Evolutionary conservation across 2,888 invertebrate genomes (phyloP).

Genomic region (Frankliniella fusca): DNA sequence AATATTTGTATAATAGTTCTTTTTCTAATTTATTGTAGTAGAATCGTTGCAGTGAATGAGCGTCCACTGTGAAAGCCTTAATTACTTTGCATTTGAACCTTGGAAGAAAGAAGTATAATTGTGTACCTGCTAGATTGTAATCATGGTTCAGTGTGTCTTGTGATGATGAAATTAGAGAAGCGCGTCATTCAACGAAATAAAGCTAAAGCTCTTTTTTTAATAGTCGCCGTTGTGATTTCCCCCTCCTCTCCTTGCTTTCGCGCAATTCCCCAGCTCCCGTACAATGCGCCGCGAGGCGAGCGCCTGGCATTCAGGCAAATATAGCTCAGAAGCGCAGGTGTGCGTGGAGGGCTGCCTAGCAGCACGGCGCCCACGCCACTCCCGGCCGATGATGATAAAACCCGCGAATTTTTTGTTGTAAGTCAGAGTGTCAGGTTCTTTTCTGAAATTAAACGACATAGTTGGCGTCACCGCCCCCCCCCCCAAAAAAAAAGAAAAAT

Average conservation of each 20-base stretch:
- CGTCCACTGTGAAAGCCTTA: constrained; percentile 24
- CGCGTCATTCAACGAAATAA: constrained; percentile 23
- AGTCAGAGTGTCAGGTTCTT: too few species aligned
- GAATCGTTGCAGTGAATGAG: constrained; percentile 14
- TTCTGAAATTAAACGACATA: too few species aligned
- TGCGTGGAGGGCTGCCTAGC: background rate
- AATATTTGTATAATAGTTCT: background rate
- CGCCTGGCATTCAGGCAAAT: background rate
- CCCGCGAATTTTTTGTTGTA: too few species aligned
- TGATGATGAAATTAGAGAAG: constrained; percentile 1
- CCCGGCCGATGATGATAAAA: too few species aligned
- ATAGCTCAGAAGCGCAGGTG: background rate
- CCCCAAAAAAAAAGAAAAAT: too few species aligned
- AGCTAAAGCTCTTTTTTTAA: constrained; percentile 11
- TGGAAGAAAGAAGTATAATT: constrained; percentile 18
- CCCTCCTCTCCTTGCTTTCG: background rate
- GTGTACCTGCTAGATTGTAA: constrained; percentile 26
- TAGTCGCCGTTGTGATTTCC: background rate
- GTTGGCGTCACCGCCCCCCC: too few species aligned
- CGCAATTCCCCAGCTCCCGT: background rate
- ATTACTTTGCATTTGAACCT: constrained; percentile 23
- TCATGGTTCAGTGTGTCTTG: constrained; percentile 16
- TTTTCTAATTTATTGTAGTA: constrained; percentile 23
- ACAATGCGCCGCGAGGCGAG: background rate
- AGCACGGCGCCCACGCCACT: background rate